Conservation (phyloP, 2,113 vertebrate species). For the Crotalus viridis region DNA sequence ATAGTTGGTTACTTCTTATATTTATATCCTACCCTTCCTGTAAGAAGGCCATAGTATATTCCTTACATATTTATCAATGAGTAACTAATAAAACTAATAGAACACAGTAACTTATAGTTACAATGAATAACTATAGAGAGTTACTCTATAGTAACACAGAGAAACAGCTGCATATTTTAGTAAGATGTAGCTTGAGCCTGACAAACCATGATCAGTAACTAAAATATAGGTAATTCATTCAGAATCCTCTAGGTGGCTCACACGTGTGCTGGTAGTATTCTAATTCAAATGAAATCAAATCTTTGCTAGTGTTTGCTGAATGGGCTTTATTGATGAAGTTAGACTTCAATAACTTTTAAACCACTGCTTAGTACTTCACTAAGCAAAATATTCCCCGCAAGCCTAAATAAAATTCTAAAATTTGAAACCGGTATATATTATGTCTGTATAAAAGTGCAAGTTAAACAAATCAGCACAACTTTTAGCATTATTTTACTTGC, state of each 20-base stretch:
- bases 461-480: background rate
- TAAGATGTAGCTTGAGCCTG: background rate
- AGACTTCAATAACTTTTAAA: background rate
- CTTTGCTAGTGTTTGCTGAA: background rate
- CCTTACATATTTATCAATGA: background rate
- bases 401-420: background rate
- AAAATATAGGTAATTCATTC: background rate
- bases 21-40: background rate
- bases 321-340: background rate
- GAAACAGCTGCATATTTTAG: background rate
- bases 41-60: background rate
- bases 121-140: too few species aligned
- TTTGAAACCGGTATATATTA: background rate
- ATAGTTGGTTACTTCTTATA: background rate
- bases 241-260: background rate
- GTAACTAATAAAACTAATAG: background rate
- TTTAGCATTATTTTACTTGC: background rate
- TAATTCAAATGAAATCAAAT: background rate
- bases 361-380: background rate
- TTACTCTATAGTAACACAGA: background rate
- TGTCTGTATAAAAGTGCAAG: background rate
- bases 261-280: background rate
- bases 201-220: background rate
- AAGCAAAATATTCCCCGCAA: background rate
- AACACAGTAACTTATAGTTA: too few species aligned